Evolutionary conservation across 2,888 invertebrate genomes (phyloP).

Genomic region (Zaprionus lineosus): DNA sequence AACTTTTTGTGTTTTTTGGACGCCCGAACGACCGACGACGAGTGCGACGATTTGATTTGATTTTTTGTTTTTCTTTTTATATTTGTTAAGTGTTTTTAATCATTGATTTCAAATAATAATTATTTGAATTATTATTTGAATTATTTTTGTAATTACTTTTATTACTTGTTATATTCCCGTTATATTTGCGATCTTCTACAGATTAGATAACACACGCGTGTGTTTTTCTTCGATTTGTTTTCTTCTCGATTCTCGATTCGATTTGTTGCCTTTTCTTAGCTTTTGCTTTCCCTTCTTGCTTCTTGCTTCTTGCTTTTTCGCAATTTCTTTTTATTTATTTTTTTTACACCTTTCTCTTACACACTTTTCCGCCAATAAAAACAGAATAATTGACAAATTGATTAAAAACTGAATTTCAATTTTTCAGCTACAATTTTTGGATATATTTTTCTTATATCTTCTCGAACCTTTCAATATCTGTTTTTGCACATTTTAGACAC

Average conservation of each 20-base stretch:
- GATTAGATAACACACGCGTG: conserved; percentile 77
- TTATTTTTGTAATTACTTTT: conserved; percentile 6
- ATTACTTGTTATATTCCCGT: conserved; percentile 16
- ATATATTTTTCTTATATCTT: too few species aligned
- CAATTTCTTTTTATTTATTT: too few species aligned
- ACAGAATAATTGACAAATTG: neutral
- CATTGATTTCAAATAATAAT: too few species aligned
- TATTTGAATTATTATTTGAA: too few species aligned
- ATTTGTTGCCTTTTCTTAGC: conserved; percentile 3
- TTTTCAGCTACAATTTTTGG: conserved; percentile 8
- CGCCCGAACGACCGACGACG: conserved; percentile 24
- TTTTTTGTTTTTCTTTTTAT: conserved; percentile 5
- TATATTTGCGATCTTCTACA: conserved; percentile 28
- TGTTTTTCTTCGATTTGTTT: conserved; percentile 30
- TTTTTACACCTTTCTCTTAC: too few species aligned
- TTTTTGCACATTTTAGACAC: conserved; percentile 29
- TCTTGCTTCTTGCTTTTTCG: neutral
- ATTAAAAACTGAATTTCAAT: too few species aligned
- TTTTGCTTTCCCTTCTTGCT: conserved; percentile 2
- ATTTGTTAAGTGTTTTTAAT: too few species aligned
- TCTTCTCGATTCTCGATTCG: conserved; percentile 28
- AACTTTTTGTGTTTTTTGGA: conserved; percentile 2
- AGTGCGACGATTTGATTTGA: neutral
- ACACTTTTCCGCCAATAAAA: conserved; percentile 11
- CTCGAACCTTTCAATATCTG: conserved; percentile 13